Base-by-base conservation (phyloP, 1,140 invertebrate genomes). In the Venturia canescens region DNA sequence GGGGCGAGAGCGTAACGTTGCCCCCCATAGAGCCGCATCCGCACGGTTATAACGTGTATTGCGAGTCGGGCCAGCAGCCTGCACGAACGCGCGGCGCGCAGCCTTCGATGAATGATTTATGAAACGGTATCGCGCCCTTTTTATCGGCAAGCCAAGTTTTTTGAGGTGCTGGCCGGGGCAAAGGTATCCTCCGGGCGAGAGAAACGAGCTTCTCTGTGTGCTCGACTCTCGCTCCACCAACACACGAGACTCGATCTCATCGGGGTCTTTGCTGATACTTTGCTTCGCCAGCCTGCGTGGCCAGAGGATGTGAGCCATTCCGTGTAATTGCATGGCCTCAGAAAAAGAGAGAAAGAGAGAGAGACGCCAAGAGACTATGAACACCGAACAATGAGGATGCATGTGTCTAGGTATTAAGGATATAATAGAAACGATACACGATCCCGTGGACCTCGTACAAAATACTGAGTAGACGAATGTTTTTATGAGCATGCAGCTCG, bases 271-370 rank as follows among this genome's bases (percentile, higher is more conserved):
- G 70, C 75, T 75, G 80, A 74, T 83, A 44, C 60, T 50, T 57
- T 23, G 70, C 57, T 79, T 82, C 60, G 71, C 70, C 60, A 44
- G 60, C 60, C 60, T 50, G 38, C n/a, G n/a, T 34, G 66, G 70
- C 76, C 50, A 75, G 75, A 80, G 82, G 82, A 83, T 83, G 82
- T 83, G 29, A 81, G 79, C 82, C 80, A 83, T 83, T 83, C 82
- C 57, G 60, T 70, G 79, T 81, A 83, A 83, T 83, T 83, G 76
- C 82, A 83, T 48, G 78, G 66, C 50, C 67, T 21, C 70, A 16
- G 60, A 67, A 44, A 70, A 63, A 26, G 57, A 63, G 57, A n/a
- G 21, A 21, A 21, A 63, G 57, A 63, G 2, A 23, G 57, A 63
- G 57, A n/a, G 4, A n/a, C 3, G 18, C 3, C 29, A 44, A 21